Percentiles rank a stretch among this genome's conserved stretches.
Conservation (phyloP, 2,888 invertebrate species). For the Oligia fasciuncula region DNA sequence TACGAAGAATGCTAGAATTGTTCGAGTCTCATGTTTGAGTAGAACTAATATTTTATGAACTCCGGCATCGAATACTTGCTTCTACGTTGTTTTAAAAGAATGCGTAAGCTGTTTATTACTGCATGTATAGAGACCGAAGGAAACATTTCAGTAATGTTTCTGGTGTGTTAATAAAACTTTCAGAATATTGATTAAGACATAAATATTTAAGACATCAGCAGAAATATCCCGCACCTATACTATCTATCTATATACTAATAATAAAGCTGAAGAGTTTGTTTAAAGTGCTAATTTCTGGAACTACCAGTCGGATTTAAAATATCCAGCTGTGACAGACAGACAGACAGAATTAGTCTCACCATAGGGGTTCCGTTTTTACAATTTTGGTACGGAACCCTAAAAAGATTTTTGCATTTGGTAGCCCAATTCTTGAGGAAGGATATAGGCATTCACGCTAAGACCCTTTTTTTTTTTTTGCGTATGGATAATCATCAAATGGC, state of each 20-base stretch:
- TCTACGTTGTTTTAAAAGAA: slow-evolving; percentile 21
- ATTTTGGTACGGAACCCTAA: too few species aligned
- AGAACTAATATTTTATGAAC: background rate
- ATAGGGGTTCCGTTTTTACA: too few species aligned
- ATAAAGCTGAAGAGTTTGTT: background rate
- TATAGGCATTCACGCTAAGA: too few species aligned
- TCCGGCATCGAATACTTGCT: slow-evolving; percentile 21
- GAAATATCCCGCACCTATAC: background rate
- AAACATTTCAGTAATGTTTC: background rate
- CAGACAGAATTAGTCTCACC: too few species aligned
- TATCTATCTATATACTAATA: background rate
- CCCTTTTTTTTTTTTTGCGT: background rate
- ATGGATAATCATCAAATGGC: too few species aligned
- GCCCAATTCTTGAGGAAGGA: background rate
- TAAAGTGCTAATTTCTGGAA: background rate
- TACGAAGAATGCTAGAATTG: slow-evolving; percentile 15
- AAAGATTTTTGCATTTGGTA: too few species aligned
- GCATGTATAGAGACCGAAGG: background rate
- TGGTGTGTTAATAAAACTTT: background rate
- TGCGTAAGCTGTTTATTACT: background rate
- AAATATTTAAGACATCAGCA: background rate
- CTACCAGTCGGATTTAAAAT: too few species aligned
- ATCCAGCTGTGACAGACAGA: too few species aligned
- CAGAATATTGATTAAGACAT: background rate
- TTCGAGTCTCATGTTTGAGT: slow-evolving; percentile 12